Evolutionary conservation across 2,797 vertebrate species (phyloP).

Genomic region (Chaenodraco wilsoni): DNA sequence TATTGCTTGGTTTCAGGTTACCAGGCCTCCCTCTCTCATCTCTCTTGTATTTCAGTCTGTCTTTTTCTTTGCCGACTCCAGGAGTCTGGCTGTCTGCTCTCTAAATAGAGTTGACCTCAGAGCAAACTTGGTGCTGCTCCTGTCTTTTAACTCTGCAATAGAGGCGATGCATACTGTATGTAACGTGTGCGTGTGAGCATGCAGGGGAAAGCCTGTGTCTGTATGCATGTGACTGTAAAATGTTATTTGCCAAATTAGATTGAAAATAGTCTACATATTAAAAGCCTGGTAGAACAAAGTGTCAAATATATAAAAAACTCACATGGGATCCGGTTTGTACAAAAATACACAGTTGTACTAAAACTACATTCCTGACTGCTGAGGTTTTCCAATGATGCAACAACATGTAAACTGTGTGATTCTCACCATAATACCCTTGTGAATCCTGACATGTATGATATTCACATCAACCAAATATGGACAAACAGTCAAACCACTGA

Average conservation of each 20-base stretch:
- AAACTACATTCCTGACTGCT: slow-evolving; percentile 13
- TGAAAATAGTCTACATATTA: background rate
- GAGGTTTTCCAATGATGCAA: slow-evolving; percentile 52
- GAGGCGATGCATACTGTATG: slow-evolving; percentile 27
- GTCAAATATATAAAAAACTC: slow-evolving; percentile 3
- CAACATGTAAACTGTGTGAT: slow-evolving; percentile 33
- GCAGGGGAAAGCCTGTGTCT: background rate
- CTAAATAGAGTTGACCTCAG: slow-evolving; percentile 86
- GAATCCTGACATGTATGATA: slow-evolving; percentile 27
- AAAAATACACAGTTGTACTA: slow-evolving; percentile 13
- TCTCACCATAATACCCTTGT: slow-evolving; percentile 3
- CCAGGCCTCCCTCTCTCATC: slow-evolving; percentile 63
- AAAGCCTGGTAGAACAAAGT: background rate
- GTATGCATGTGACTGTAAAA: background rate
- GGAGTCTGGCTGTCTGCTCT: slow-evolving; percentile 84
- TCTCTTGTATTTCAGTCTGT: slow-evolving; percentile 61
- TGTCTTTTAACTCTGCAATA: slow-evolving; percentile 59
- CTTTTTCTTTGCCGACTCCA: slow-evolving; percentile 69
- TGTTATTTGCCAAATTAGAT: background rate
- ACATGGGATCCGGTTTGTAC: background rate
- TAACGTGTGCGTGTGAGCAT: background rate
- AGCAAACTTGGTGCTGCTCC: slow-evolving; percentile 68
- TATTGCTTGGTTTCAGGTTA: slow-evolving; percentile 73
- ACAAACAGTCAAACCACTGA: slow-evolving; percentile 36
- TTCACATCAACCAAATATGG: slow-evolving; percentile 17